Conservation (phyloP, 2,113 vertebrate species). For the Aix galericulata region DNA sequence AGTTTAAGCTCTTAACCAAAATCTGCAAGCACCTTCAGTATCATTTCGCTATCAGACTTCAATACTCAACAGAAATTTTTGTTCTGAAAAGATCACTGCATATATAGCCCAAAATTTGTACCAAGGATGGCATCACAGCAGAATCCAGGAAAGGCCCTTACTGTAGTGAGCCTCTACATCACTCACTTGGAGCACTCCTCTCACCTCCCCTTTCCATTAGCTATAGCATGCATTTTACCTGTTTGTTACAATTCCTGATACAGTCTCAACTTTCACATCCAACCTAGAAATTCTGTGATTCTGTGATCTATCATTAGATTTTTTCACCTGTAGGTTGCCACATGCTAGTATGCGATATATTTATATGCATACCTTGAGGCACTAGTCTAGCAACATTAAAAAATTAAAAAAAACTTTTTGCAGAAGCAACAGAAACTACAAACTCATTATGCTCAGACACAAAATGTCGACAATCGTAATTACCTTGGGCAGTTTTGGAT, state of each 20-base stretch:
- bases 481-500: neutral
- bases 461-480: neutral
- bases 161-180: neutral
- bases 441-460: neutral
- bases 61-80: neutral
- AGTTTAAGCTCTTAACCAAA: neutral
- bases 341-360: accelerated
- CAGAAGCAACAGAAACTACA: neutral
- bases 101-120: neutral
- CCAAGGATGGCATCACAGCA: neutral
- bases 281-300: too few relatives aligned
- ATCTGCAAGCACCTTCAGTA: neutral
- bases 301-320: neutral
- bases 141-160: neutral
- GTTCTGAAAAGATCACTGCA: neutral
- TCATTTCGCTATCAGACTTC: neutral
- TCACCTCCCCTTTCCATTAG: neutral
- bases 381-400: neutral
- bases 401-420: neutral
- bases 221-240: neutral
- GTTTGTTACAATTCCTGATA: neutral
- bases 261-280: too few relatives aligned
- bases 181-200: neutral
- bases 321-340: neutral
- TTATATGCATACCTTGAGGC: neutral